These are phyloP conservation scores for Notarius quadriscutis DNA, from an alignment of 2,113 vertebrate genomes.

Conservation along the genomic window DNA sequence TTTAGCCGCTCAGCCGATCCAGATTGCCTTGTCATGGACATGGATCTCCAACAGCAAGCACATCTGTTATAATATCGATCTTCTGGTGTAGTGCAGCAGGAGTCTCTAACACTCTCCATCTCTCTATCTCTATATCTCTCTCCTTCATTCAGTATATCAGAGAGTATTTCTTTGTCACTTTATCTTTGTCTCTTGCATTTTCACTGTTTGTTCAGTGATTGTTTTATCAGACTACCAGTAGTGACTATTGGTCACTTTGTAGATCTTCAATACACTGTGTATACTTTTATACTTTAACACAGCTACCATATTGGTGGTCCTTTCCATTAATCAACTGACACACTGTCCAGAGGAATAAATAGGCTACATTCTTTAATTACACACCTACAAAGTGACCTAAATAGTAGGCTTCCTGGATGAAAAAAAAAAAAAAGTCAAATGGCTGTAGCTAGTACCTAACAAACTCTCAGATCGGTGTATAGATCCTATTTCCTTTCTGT, in stretches of 20 bases:
- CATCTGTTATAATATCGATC: constrained; percentile 59
- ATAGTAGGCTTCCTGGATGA: background rate
- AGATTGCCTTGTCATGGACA: constrained; percentile 52
- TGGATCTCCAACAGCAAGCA: constrained; percentile 39
- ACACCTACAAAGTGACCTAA: background rate
- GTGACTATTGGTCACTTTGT: background rate
- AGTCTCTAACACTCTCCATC: background rate
- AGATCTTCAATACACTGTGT: background rate
- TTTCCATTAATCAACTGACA: background rate
- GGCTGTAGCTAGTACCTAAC: background rate
- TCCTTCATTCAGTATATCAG: background rate
- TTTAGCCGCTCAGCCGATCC: constrained; percentile 17
- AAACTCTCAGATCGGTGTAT: background rate
- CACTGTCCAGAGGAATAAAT: background rate
- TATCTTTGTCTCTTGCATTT: background rate
- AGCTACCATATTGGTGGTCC: background rate
- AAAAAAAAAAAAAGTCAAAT: background rate
- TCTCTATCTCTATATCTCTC: background rate
- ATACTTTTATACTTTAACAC: background rate
- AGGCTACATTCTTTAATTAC: background rate
- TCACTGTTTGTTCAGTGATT: background rate
- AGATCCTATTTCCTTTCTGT: background rate
- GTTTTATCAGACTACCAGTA: background rate
- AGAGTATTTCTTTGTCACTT: background rate
- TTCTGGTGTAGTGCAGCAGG: constrained; percentile 39